These are phyloP conservation scores for Diplogasteroides magnus DNA, from an alignment of 1,140 invertebrate species.

Conservation along the genomic window DNA sequence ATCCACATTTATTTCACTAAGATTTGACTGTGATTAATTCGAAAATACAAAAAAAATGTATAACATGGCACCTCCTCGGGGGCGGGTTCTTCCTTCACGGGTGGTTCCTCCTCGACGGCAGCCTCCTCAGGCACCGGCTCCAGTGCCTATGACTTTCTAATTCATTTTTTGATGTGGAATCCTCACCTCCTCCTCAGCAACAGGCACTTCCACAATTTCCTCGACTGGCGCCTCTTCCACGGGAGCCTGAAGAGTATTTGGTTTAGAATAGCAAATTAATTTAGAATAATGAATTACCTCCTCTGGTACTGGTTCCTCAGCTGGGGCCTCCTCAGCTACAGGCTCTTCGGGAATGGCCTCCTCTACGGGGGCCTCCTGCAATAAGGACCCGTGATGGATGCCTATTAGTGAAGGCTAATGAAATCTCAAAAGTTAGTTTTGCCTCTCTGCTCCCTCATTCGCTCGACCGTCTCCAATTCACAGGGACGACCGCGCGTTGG, in stretches of 20 bases:
- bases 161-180: conserved; percentile 8
- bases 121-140: conserved; percentile 16
- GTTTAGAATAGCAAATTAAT: conserved; percentile 2
- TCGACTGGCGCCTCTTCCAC: conserved; percentile 12
- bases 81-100: conserved; percentile 19
- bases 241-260: conserved; percentile 5
- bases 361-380: conserved; percentile 33
- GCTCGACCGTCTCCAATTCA: too few species aligned
- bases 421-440: too few species aligned
- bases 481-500: too few species aligned
- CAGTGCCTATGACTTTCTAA: conserved; percentile 9
- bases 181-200: conserved; percentile 13
- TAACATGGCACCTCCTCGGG: background rate
- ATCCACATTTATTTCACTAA: too few species aligned
- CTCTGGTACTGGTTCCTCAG: conserved; percentile 7
- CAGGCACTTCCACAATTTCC: conserved; percentile 27
- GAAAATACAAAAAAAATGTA: background rate
- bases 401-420: too few species aligned
- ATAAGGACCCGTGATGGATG: too few species aligned
- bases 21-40: background rate
- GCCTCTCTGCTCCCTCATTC: too few species aligned
- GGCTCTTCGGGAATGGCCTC: conserved; percentile 15
- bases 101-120: conserved; percentile 15
- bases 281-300: conserved; percentile 22
- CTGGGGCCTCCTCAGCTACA: background rate